A percentile compares a stretch with the other conserved stretches of the same genome.
phyloP scores from a whole-genome alignment of 2,797 vertebrate genomes.

The Aplochiton taeniatus region DNA sequence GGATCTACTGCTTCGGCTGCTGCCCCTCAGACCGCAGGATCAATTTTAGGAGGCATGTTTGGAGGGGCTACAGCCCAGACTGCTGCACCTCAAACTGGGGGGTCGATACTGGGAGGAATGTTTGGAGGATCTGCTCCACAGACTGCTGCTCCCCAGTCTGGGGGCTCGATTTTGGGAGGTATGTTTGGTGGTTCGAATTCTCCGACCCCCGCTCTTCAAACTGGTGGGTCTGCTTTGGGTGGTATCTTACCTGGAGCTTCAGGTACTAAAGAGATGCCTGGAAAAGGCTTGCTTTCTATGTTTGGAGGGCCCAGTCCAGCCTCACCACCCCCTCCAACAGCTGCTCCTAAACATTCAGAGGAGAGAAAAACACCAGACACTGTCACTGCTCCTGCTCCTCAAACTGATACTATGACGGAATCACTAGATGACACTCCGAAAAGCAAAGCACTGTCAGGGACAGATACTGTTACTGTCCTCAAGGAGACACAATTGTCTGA shows the following conservation, averaged over 20 bases:
- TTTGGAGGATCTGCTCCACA: conserved; percentile 29
- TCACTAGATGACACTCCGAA: conserved; percentile 18
- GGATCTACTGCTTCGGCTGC: conserved; percentile 46
- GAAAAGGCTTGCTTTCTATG: conserved; percentile 78
- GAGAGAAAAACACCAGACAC: conserved; percentile 28
- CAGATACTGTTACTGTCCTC: conserved; percentile 5
- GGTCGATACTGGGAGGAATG: conserved; percentile 68
- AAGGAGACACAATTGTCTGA: conserved; percentile 10
- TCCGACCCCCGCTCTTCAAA: conserved; percentile 56
- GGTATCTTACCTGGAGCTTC: conserved; percentile 64
- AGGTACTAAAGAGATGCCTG: conserved; percentile 60
- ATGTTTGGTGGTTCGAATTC: conserved; percentile 40
- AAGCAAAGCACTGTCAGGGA: conserved; percentile 31
- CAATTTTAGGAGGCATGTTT: conserved; percentile 73
- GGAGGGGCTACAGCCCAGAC: conserved; percentile 59
- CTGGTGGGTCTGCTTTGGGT: conserved; percentile 60
- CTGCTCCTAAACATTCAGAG: conserved; percentile 44
- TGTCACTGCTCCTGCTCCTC: conserved; percentile 5
- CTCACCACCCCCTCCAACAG: conserved; percentile 37
- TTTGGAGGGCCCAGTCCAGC: conserved; percentile 63
- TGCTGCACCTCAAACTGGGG: conserved; percentile 59
- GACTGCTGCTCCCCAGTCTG: conserved; percentile 22
- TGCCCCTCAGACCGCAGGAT: conserved; percentile 45
- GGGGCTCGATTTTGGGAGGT: conserved; percentile 31
- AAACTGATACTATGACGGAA: too few relatives aligned